phyloP scores from a whole-genome alignment of 1,140 invertebrate genomes.

The Brachionus manjavacas region DNA sequence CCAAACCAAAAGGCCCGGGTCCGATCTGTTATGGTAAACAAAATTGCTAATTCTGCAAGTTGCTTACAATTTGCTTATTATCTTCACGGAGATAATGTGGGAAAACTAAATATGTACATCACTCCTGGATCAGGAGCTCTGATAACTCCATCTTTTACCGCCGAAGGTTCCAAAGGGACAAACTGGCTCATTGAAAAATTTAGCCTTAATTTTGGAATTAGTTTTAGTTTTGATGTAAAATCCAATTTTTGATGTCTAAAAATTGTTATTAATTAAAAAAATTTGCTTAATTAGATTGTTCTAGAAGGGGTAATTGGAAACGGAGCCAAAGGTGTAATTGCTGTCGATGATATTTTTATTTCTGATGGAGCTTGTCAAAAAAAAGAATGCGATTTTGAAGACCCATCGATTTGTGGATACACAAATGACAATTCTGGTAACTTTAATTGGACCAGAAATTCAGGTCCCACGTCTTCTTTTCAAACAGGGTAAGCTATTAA shows the following conservation, averaged over 20 bases:
- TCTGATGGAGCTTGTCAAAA: conserved; percentile 25
- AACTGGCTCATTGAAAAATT: conserved; percentile 29
- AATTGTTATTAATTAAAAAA: no score
- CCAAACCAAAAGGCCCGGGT: not conserved
- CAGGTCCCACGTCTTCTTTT: conserved; percentile 62
- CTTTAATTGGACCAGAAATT: conserved; percentile 69
- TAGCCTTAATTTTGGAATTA: conserved; percentile 2
- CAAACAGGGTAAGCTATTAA: conserved; percentile 52
- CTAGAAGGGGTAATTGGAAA: conserved; percentile 49
- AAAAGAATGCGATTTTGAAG: conserved; percentile 35
- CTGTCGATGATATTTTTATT: conserved; percentile 28
- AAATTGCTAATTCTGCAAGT: not conserved
- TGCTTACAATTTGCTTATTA: conserved; percentile 45
- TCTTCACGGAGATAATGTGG: conserved; percentile 44
- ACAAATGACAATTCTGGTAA: conserved; percentile 48
- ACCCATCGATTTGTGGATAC: conserved; percentile 5
- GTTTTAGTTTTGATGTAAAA: conserved; percentile 34
- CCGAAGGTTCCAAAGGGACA: not conserved
- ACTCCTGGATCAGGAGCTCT: not conserved
- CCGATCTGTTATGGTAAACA: not conserved
- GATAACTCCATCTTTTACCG: not conserved
- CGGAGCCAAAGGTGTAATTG: conserved; percentile 43
- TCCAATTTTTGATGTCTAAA: not conserved
- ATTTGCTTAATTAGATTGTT: no score
- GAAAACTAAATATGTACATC: conserved; percentile 44